Evolutionary conservation across 2,113 vertebrate species (phyloP), one percentile per base, ranked within the genome.

Genomic region (Rhizomys pruinosus): DNA sequence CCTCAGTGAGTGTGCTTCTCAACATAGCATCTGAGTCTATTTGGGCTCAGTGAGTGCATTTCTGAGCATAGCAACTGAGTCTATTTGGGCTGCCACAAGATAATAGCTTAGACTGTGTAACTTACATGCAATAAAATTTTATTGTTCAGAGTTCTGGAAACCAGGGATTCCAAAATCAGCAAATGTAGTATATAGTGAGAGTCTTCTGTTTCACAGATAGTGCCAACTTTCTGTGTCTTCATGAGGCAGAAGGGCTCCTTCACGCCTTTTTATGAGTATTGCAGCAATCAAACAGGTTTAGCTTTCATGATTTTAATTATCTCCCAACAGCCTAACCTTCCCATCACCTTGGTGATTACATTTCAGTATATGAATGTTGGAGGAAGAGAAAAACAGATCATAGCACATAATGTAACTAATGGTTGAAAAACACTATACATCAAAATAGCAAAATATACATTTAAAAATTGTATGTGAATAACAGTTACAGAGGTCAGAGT

Each of bases 401-500:
- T 23, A 77, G 1, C 20, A 63, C 15, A 61, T 96, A 17, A 13
- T 89, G 42, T 81, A 68, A 71, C 47, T 52, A 52, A 52, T 52
- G 11, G 6, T 52, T 11, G 47, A 7, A 87, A 39, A 94, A 44
- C 15, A 66, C 29, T 39, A 34, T 2, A 95, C 15, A 20, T 85
- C 37, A 87, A 63, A 89, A 19, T 7, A 93, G 29, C 32, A 88
- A 78, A 57, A 34, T 69, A 57, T 1, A 84, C 29, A 91, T 63
- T 71, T 91, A 19, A 59, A 94, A 92, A 71, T 15, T 59, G 3
- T 42, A 68, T 34, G 61, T 63, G 63, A 5, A 52, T 55, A 66
- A 39, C 34, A 84, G 34, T n/a, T 92, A 85, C n/a, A 80, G 39
- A 87, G 47, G 69, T 87, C 63, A 61, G 42, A 72, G 82, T 84